phyloP scores from a whole-genome alignment of 2,888 invertebrate genomes.

The Ephialtes manifestator region DNA sequence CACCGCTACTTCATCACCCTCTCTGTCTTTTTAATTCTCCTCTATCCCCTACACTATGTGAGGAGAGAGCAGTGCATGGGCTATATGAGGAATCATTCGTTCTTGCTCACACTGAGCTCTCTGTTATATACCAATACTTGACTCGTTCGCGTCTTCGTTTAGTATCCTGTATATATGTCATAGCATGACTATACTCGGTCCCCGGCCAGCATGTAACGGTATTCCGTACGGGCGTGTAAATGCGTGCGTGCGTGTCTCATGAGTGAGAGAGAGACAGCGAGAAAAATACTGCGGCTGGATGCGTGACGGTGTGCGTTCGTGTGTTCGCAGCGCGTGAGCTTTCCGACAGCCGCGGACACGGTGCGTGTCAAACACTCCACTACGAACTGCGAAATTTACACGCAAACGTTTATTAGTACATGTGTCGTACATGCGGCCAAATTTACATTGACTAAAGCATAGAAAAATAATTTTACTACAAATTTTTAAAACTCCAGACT shows the following conservation, averaged over 20 bases:
- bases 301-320: neutral
- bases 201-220: slow-evolving; percentile 77
- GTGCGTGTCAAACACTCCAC: neutral
- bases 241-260: slow-evolving; percentile 2
- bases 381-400: neutral
- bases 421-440: neutral
- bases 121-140: slow-evolving; percentile 31
- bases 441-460: neutral
- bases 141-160: slow-evolving; percentile 64
- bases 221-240: slow-evolving; percentile 75
- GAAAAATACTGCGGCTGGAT: slow-evolving; percentile 12
- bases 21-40: slow-evolving; percentile 49
- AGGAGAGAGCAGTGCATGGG: neutral
- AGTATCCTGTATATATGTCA: slow-evolving; percentile 74
- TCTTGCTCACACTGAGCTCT: slow-evolving; percentile 41
- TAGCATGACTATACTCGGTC: slow-evolving; percentile 69
- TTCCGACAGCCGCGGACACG: slow-evolving; percentile 10
- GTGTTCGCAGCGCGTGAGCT: neutral
- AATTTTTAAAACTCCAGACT: too few species aligned
- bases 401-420: neutral
- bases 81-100: slow-evolving; percentile 18
- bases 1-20: slow-evolving; percentile 58
- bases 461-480: neutral
- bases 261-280: neutral
- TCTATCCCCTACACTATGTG: slow-evolving; percentile 1